Evolutionary conservation across 2,113 vertebrate genomes (phyloP), one percentile per base, ranked within the genome.

Genomic region (Pterophyllum scalare): DNA sequence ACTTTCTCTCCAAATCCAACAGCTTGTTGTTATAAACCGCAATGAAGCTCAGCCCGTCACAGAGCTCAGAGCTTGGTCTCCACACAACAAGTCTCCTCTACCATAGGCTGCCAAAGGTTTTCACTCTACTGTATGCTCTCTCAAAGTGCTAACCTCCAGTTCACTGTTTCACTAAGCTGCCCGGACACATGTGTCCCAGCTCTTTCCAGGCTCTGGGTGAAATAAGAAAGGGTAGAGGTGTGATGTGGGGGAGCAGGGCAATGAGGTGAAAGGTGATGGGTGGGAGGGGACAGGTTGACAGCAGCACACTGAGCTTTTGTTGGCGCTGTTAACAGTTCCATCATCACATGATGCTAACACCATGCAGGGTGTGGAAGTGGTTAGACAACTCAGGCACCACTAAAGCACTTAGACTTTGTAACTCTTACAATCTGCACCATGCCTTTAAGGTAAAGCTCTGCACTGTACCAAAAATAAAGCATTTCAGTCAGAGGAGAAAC

Each of bases 21-120:
- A 91, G 90, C 86, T 90, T 92, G 91, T 77, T 89, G 91, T 84
- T 89, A 93, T 81, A 93, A 93, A 94, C 91, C 82, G 43, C 91
- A 90, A 26, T 19, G 79, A 90, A 88, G 85, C 88, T 88, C 84
- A 52, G 59, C 79, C 79, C 79, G 57, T 54, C 40, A 7, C 13
- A 72, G 84, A 87, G 80, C 88, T 64, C 62, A 24, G 24, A 60
- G 59, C 85, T 86, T 79, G 40, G 75, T 75, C 87, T 84, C 84
- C 83, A 77, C 59, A 85, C 59, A 85, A 75, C 83, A 60, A 81
- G 87, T 82, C 80, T 83, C 81, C 82, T 81, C 84, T 87, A 72
- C 80, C n/a, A 31, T 20, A 70, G 86, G 22, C 89, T 92, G 90
- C 83, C 84, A 89, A 88, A 59, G 6, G 38, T 72, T 81, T 86